Base-by-base conservation (phyloP, 2,113 vertebrate genomes). In the Polypterus senegalus region DNA sequence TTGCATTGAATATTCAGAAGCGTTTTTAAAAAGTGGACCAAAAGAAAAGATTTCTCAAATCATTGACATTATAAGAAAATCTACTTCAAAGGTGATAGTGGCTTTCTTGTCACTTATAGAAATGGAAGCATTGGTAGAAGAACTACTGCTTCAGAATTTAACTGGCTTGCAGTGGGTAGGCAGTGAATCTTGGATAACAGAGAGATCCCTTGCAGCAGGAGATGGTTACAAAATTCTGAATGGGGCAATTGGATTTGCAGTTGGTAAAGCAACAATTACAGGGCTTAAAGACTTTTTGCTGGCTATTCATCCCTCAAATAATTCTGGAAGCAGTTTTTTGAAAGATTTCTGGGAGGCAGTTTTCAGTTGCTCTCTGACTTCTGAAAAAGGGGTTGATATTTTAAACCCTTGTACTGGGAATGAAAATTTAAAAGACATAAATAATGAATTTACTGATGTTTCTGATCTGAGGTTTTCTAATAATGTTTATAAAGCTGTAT, bases 151-250 rank as follows among this genome's bases (percentile, higher is more conserved):
- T 59, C 84, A 86, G 5, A 86, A 87, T 52, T 77, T 88, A 11
- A 82, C 84, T 49, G 83, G 76, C 27, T 84, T 86, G 62, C 83
- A 87, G 66, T 88, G 86, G 86, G 76, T 87, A 48, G 85, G 76
- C 9, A 88, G 86, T 61, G 85, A 70, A 68, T 83, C 84, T 0
- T 87, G 86, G 86, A 77, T 78, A 66, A 81, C 78, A 63, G 67
- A 80, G 48, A 2, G 70, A 52, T 67, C 62, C 9, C 80, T 76
- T 2, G 81, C 81, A 46, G 83, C 77, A 0, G 70, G 75, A 5
- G 77, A 84, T 63, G 79, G 79, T 1, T 81, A 80, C 11, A 62
- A 27, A 57, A 72, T 73, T 6, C 83, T 87, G 64, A 77, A 81
- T 8, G 83, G 85, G 3, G 61, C 79, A 0, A 64, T 87, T 0